These are phyloP conservation scores for Syngnathoides biaculeatus DNA, from an alignment of 2,113 vertebrate species.

Conservation along the genomic window DNA sequence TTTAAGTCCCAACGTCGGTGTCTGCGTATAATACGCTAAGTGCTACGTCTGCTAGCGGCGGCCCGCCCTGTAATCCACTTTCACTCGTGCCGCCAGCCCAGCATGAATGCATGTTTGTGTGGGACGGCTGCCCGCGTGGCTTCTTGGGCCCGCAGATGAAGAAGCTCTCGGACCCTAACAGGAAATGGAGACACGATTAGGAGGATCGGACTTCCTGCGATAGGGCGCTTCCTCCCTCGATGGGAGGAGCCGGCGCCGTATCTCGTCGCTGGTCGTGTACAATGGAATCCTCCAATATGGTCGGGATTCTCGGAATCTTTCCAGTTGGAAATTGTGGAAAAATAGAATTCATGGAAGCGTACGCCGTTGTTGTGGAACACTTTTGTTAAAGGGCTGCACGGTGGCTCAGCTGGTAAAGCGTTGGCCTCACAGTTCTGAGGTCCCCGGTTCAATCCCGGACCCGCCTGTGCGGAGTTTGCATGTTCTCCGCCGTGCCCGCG, in stretches of 20 bases:
- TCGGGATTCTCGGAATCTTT: not conserved
- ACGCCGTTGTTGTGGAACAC: too few relatives aligned
- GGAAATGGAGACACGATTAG: constrained; percentile 60
- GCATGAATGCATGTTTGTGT: constrained; percentile 54
- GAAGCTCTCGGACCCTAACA: constrained; percentile 34
- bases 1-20: constrained; percentile 19
- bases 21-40: constrained; percentile 40
- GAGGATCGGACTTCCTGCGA: constrained; percentile 67
- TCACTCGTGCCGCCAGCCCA: constrained; percentile 53
- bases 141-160: constrained; percentile 8
- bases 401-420: too few relatives aligned
- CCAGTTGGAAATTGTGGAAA: not conserved
- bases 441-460: too few relatives aligned
- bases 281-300: not conserved
- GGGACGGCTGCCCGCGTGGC: constrained; percentile 44
- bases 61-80: constrained; percentile 62
- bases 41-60: constrained; percentile 28
- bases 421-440: too few relatives aligned
- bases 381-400: too few relatives aligned
- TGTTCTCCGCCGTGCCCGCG: too few relatives aligned
- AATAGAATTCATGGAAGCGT: not conserved
- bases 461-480: too few relatives aligned
- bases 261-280: constrained; percentile 22
- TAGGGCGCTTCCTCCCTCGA: constrained; percentile 62
- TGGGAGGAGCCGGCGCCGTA: constrained; percentile 45